A percentile compares a stretch with the other conserved stretches of the same genome.
These are phyloP conservation scores for Sturmia bella DNA, from an alignment of 2,888 invertebrate species.

Conservation along the genomic window DNA sequence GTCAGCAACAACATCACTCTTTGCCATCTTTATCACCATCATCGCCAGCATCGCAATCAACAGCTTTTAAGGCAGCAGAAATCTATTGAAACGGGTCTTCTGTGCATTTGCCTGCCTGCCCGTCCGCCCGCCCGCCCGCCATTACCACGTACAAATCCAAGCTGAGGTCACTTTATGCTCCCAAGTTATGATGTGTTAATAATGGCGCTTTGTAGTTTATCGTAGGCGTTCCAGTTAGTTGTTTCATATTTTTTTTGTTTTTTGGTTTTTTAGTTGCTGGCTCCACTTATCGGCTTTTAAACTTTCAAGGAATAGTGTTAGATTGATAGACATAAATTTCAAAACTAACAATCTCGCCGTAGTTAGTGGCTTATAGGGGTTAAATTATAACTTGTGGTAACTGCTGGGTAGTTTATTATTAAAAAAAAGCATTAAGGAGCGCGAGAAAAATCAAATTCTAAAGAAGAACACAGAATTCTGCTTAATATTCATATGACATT, in stretches of 20 bases:
- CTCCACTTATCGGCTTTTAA: constrained; percentile 15
- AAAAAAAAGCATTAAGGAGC: neutral
- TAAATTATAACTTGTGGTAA: constrained; percentile 22
- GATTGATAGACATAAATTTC: constrained; percentile 41
- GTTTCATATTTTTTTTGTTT: constrained; percentile 46
- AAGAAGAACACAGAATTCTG: too few relatives aligned
- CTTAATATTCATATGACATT: too few relatives aligned
- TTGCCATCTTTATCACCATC: constrained; percentile 22
- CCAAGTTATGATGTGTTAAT: constrained; percentile 80
- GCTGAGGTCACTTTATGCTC: constrained; percentile 68
- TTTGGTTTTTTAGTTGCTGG: neutral
- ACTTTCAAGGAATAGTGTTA: constrained; percentile 35
- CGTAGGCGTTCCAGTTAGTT: constrained; percentile 75
- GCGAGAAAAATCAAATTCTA: too few relatives aligned
- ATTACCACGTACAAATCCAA: constrained; percentile 35
- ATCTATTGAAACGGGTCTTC: constrained; percentile 50
- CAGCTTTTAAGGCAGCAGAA: constrained; percentile 50
- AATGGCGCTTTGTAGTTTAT: constrained; percentile 77
- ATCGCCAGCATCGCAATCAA: constrained; percentile 43
- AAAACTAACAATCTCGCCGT: constrained; percentile 25
- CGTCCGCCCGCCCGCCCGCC: constrained; percentile 57
- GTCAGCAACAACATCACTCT: constrained; percentile 35
- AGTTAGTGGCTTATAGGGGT: constrained; percentile 27
- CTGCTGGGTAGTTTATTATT: neutral
- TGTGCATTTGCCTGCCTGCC: constrained; percentile 6